Evolutionary conservation across 2,888 invertebrate genomes (phyloP).

Genomic region (Patella depressa): DNA sequence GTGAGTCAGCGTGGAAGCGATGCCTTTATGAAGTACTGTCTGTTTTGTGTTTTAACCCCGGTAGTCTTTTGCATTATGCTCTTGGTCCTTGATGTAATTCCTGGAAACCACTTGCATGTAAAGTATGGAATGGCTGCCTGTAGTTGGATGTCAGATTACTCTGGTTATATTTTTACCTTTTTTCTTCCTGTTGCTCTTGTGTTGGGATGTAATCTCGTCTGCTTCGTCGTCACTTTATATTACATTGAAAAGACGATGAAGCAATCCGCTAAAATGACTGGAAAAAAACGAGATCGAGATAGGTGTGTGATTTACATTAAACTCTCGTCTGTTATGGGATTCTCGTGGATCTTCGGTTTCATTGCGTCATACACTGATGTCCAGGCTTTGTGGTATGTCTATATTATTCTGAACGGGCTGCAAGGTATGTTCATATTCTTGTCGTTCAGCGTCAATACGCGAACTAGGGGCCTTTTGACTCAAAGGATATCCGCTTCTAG

Average conservation of each 20-base stretch:
- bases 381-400: constrained; percentile 28
- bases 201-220: constrained; percentile 26
- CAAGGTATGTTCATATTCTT: constrained; percentile 32
- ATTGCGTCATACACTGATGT: constrained; percentile 23
- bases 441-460: constrained; percentile 17
- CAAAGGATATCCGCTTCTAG: too few relatives aligned
- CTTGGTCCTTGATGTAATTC: not conserved
- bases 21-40: not conserved
- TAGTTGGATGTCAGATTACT: constrained; percentile 16
- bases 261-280: not conserved
- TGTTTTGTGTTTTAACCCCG: not conserved
- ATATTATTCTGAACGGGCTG: constrained; percentile 30
- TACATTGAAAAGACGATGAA: constrained; percentile 1
- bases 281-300: constrained; percentile 13
- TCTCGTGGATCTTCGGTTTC: constrained; percentile 33
- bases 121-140: constrained; percentile 19
- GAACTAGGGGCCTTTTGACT: not conserved
- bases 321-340: constrained; percentile 27
- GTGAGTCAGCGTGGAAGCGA: not conserved
- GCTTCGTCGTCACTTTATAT: constrained; percentile 31
- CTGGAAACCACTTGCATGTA: not conserved
- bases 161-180: constrained; percentile 19
- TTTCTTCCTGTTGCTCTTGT: constrained; percentile 31
- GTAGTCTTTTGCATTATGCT: not conserved
- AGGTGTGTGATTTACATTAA: constrained; percentile 28